Conservation (phyloP, 2,888 invertebrate species). For the Seira ritae region DNA sequence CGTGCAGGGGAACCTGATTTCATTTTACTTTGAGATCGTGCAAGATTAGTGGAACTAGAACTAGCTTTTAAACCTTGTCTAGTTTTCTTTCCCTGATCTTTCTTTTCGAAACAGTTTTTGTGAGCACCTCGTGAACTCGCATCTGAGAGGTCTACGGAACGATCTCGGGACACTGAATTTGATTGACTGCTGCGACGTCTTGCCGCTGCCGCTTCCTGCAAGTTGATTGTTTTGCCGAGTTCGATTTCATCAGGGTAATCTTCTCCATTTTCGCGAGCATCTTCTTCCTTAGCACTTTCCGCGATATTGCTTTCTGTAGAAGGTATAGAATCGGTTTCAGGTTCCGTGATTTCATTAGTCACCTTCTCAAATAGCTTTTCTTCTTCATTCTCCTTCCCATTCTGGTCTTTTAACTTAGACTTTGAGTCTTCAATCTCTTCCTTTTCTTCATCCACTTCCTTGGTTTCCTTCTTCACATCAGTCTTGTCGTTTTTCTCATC, state of each 20-base stretch:
- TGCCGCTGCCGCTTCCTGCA: constrained; percentile 67
- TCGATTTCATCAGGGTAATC: constrained; percentile 65
- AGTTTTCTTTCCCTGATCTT: neutral
- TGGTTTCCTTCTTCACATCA: neutral
- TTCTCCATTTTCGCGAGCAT: constrained; percentile 23
- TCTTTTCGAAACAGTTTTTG: constrained; percentile 47
- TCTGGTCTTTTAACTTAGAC: constrained; percentile 35
- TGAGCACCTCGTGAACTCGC: constrained; percentile 49
- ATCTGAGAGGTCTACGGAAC: constrained; percentile 46
- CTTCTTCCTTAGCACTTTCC: neutral
- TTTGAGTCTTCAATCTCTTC: constrained; percentile 29
- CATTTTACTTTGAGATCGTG: constrained; percentile 43
- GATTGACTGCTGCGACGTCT: constrained; percentile 39
- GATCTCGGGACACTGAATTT: constrained; percentile 44
- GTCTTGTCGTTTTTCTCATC: neutral
- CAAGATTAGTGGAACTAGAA: constrained; percentile 38
- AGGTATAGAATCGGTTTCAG: neutral
- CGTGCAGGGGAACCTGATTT: constrained; percentile 36
- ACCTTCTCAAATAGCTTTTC: constrained; percentile 30
- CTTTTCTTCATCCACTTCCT: neutral
- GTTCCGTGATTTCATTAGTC: neutral
- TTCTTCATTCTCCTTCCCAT: constrained; percentile 12
- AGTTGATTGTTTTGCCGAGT: constrained; percentile 63
- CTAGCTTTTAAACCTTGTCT: neutral
- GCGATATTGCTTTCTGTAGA: neutral